Base-by-base conservation (phyloP, 2,888 invertebrate genomes). In the Parasteatoda lunata region DNA sequence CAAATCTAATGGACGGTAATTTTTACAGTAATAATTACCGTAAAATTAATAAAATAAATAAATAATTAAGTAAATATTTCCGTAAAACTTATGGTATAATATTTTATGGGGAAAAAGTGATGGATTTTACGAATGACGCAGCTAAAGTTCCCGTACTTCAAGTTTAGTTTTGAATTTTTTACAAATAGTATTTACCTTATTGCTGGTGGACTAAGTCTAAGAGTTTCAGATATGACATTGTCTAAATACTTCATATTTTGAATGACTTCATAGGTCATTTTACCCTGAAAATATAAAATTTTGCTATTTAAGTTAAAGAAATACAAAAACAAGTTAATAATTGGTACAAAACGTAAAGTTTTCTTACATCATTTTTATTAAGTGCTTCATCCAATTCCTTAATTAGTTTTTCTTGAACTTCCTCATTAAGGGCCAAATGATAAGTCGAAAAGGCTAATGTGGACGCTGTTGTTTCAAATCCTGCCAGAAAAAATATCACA, bases 391-490 rank as follows among this genome's bases (percentile, higher is more conserved):
- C 89, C 4, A 94, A 91, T 90, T 94, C 94, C 9, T 92, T 91
- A 86, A 93, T 91, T 3, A 93, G 92, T 89, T 91, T 92, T 9
- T 91, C 90, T 90, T 94, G 94, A 45, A 93, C 91, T 1, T 92
- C 91, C 52, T 92, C 93, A 90, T 94, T 93, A 8, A 92, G 89
- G 0, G 94, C 94, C 73, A 94, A 90, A 89, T 93, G 93, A 89
- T 93, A 94, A 0, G 93, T 92, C 1, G 93, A 92, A 87, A 94
- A 94, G 87, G 93, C 93, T 5, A 95, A 93, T 0, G 94, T 93
- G 0, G 94, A 93, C 0, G 95, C 94, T 0, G 94, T 94, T 0
- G 95, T 94, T 90, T 94, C 94, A 89, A 94, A 94, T 0, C 95
- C 95, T 13, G 94, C 94, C 15, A 93, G 91, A 92, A 94, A 93